These are phyloP conservation scores for Rhipidura dahli DNA, from an alignment of 2,113 vertebrate genomes.

Conservation along the genomic window DNA sequence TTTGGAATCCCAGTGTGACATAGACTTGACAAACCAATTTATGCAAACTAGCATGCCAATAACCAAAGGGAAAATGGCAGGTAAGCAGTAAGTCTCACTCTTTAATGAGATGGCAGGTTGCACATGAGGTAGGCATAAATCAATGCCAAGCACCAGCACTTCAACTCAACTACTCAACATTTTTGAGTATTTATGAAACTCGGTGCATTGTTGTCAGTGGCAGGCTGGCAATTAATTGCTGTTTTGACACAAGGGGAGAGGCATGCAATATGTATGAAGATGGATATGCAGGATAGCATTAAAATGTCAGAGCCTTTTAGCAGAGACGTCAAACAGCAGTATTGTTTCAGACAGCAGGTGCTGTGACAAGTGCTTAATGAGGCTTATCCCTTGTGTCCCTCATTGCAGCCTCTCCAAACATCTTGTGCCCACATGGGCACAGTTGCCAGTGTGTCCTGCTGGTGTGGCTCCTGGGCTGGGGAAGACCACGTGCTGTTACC, in stretches of 20 bases:
- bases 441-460: neutral
- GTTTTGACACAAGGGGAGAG: neutral
- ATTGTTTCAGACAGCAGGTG: neutral
- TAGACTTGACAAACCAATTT: neutral
- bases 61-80: neutral
- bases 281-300: neutral
- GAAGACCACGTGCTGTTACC: rapidly evolving
- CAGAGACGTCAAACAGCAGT: neutral
- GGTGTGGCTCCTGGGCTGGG: neutral
- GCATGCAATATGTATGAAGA: neutral
- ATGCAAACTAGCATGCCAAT: neutral
- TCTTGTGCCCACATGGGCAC: neutral
- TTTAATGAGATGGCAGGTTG: neutral
- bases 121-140: neutral
- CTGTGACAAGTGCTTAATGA: neutral
- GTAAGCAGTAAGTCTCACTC: neutral
- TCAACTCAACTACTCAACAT: neutral
- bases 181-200: neutral
- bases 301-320: neutral
- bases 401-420: neutral
- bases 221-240: neutral
- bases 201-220: neutral
- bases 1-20: neutral
- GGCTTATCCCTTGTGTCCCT: neutral
- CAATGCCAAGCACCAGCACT: neutral